These are phyloP conservation scores for Greenwoodochromis staneri DNA, from an alignment of 2,113 vertebrate genomes.

Conservation along the genomic window DNA sequence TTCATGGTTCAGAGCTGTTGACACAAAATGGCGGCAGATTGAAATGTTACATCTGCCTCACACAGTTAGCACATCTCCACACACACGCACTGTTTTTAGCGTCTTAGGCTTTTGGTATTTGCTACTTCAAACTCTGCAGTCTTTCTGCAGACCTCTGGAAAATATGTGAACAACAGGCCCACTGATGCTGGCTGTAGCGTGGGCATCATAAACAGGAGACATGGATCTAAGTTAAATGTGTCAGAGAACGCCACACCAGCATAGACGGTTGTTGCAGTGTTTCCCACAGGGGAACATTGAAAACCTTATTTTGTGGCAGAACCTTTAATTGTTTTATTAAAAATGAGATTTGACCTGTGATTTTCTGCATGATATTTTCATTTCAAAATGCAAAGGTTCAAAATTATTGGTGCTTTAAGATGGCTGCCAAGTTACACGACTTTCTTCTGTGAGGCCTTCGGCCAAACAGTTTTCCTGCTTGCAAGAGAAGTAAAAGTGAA, in stretches of 20 bases:
- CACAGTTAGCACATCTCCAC: neutral
- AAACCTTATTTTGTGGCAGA: neutral
- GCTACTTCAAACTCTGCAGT: neutral
- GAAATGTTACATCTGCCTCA: neutral
- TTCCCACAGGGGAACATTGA: neutral
- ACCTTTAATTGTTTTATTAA: neutral
- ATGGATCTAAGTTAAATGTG: neutral
- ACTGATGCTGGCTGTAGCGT: neutral
- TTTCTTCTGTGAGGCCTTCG: neutral
- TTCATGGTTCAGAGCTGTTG: neutral
- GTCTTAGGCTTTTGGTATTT: neutral
- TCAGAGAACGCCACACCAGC: neutral
- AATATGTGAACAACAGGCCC: neutral
- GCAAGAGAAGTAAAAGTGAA: neutral
- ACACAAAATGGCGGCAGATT: constrained; percentile 48
- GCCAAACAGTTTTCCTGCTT: neutral
- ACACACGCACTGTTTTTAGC: neutral
- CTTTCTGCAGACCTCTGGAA: neutral
- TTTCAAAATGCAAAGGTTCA: neutral
- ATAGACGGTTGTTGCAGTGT: neutral
- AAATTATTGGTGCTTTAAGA: neutral
- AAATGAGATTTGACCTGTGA: neutral
- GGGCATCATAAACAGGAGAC: neutral
- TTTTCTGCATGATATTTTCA: neutral
- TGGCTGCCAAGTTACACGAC: neutral